Conservation (phyloP, 2,113 vertebrate species). For the Catharus fuscescens region DNA sequence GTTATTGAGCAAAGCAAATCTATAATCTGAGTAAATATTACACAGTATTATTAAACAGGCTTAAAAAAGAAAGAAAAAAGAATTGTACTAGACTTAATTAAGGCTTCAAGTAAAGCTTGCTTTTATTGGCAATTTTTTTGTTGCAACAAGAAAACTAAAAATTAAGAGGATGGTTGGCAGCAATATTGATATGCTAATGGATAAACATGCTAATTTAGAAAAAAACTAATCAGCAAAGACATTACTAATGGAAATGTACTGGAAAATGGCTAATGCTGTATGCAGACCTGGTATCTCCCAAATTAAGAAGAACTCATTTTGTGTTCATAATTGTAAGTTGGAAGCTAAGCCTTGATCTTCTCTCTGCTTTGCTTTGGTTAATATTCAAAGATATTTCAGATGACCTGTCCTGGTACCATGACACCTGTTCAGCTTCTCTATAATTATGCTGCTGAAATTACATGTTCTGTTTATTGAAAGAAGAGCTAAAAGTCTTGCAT, state of each 20-base stretch:
- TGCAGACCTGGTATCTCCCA: slow-evolving; percentile 77
- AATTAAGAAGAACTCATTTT: slow-evolving; percentile 76
- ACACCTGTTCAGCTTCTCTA: slow-evolving; percentile 4
- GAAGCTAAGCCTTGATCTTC: slow-evolving; percentile 62
- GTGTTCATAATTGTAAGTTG: slow-evolving; percentile 73
- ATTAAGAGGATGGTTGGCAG: slow-evolving; percentile 84
- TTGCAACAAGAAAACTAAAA: slow-evolving; percentile 83
- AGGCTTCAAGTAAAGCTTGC: slow-evolving; percentile 82
- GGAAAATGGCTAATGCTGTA: slow-evolving; percentile 83
- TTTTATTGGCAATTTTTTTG: slow-evolving; percentile 84
- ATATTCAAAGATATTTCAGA: slow-evolving; percentile 44
- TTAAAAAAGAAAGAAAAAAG: slow-evolving; percentile 64
- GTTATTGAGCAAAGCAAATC: slow-evolving; percentile 75
- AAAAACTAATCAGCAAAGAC: slow-evolving; percentile 85
- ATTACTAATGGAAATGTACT: slow-evolving; percentile 86
- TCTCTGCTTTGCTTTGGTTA: slow-evolving; percentile 43
- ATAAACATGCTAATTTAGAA: slow-evolving; percentile 86
- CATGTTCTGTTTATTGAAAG: neutral
- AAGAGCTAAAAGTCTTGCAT: neutral
- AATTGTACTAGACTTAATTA: slow-evolving; percentile 83
- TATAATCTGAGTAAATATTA: slow-evolving; percentile 81
- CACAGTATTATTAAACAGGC: slow-evolving; percentile 76
- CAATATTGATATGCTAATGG: slow-evolving; percentile 87
- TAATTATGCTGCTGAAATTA: slow-evolving; percentile 48
- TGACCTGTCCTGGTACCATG: neutral